These are phyloP conservation scores for Microcebus lehilahytsara DNA, from an alignment of 2,113 vertebrate species.

Conservation along the genomic window DNA sequence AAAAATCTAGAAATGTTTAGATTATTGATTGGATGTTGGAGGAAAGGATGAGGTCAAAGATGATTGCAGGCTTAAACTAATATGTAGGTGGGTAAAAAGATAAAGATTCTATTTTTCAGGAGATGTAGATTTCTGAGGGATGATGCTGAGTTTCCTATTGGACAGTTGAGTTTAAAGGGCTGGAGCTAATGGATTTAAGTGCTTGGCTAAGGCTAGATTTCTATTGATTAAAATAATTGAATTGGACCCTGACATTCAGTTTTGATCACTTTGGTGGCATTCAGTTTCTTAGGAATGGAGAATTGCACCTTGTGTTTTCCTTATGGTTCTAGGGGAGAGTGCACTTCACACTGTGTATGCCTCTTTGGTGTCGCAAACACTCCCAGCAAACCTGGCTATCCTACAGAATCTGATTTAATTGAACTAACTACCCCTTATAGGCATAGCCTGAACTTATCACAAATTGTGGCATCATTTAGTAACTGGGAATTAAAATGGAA, in stretches of 20 bases:
- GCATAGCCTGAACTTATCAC: neutral
- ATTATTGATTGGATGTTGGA: neutral
- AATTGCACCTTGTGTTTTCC: neutral
- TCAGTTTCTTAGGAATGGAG: neutral
- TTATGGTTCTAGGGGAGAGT: neutral
- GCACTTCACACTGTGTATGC: neutral
- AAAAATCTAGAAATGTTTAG: conserved; percentile 20
- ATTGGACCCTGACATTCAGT: neutral
- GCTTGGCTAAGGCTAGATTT: neutral
- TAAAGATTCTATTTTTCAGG: neutral
- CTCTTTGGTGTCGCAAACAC: conserved; percentile 17
- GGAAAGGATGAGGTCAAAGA: neutral
- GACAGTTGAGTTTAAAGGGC: neutral
- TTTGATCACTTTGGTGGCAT: neutral
- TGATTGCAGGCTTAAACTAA: neutral
- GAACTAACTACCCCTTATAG: neutral
- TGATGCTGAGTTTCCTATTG: neutral
- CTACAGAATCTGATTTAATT: neutral
- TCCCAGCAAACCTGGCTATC: neutral
- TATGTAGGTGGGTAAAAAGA: neutral
- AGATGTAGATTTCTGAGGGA: neutral
- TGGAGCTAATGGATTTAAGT: neutral
- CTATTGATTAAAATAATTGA: neutral
- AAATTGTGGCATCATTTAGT: conserved; percentile 9
- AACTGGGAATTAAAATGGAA: neutral